phyloP scores from a whole-genome alignment of 2,797 vertebrate species.

The Varecia variegata region DNA sequence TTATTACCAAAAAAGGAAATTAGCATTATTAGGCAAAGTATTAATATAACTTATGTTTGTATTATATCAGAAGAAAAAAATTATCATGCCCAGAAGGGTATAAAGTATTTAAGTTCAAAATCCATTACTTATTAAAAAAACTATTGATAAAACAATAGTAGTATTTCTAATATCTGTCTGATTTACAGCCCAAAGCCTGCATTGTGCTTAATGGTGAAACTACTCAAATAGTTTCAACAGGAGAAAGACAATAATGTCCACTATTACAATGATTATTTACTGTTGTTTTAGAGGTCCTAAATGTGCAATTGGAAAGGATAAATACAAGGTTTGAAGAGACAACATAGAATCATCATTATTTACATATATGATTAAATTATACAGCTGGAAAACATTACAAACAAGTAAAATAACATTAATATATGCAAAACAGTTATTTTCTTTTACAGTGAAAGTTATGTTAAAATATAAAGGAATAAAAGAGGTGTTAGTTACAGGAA shows the following conservation, averaged over 20 bases:
- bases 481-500: neutral
- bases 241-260: neutral
- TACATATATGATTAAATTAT: neutral
- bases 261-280: neutral
- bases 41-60: neutral
- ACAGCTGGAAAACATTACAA: neutral
- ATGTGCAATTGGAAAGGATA: neutral
- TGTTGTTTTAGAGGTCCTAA: neutral
- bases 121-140: neutral
- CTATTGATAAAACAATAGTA: constrained; percentile 2
- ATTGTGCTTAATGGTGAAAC: neutral
- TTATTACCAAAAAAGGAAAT: neutral
- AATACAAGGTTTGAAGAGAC: neutral
- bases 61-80: neutral
- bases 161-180: neutral
- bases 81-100: neutral
- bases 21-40: neutral
- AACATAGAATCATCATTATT: constrained; percentile 8
- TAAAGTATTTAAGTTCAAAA: neutral
- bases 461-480: constrained; percentile 7
- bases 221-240: constrained; percentile 16
- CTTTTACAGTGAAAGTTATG: neutral
- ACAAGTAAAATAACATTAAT: neutral
- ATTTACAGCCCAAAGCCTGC: neutral
- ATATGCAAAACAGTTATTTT: neutral